Percentiles rank a stretch among this genome's conserved stretches.
phyloP scores from a whole-genome alignment of 2,888 invertebrate species.

The Sinelater perroti region DNA sequence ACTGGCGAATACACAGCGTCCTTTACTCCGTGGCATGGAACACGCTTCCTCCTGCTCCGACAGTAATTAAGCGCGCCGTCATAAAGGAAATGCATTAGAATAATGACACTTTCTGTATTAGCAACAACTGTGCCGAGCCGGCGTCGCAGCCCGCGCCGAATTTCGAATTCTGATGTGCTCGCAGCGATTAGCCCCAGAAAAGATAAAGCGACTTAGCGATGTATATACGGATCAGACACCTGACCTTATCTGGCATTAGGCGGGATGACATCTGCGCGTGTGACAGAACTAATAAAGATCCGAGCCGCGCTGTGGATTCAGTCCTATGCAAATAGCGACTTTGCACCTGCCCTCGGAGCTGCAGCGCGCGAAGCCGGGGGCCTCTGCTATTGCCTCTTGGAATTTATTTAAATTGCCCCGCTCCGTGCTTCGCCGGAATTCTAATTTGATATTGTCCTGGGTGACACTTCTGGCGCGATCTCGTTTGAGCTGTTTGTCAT shows the following conservation, averaged over 20 bases:
- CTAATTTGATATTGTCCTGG: conserved; percentile 8
- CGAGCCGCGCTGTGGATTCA: conserved; percentile 23
- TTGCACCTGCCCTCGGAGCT: conserved; percentile 29
- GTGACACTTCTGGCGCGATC: not conserved
- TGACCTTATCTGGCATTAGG: conserved; percentile 28
- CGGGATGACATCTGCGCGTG: conserved; percentile 25
- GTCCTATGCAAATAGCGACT: conserved; percentile 31
- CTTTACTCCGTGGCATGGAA: no score
- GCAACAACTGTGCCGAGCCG: no score
- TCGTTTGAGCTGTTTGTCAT: no score
- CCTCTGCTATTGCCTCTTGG: conserved; percentile 9
- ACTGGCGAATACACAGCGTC: no score
- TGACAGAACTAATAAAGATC: conserved; percentile 32
- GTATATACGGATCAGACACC: conserved; percentile 26
- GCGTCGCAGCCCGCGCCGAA: no score
- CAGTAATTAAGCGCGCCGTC: no score
- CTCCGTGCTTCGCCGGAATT: not conserved
- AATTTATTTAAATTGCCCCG: conserved; percentile 13
- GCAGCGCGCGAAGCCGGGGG: conserved; percentile 8
- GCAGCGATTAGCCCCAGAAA: conserved; percentile 15
- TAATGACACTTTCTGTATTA: no score
- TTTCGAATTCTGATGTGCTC: no score
- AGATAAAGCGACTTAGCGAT: conserved; percentile 15
- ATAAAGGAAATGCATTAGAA: no score
- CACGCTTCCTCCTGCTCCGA: no score